Base-by-base conservation (phyloP, 2,888 invertebrate species). In the Cerceris rybyensis region DNA sequence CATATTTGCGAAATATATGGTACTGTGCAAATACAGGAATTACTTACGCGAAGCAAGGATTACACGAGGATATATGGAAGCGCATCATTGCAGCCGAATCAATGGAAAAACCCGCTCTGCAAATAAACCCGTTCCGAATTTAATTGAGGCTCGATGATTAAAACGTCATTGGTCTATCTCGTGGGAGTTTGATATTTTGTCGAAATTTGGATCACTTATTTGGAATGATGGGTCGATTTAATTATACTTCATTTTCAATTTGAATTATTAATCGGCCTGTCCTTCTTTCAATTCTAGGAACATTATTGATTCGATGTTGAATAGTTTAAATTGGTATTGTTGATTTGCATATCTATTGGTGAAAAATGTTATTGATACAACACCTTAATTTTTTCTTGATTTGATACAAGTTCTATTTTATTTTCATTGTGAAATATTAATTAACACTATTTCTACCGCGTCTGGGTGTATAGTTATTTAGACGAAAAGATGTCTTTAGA, bases 1-100 rank as follows among this genome's bases (percentile, higher is more conserved):
- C 61, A 61, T 61, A 61, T 61, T 61, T 46, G 14, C 49, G 17
- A 8, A 9, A 11, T 6, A 46, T 28, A 13, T 49, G 61, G 28
- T 46, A 61, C 13, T 52, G 52, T 17, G 61, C 61, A 42, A 16
- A 42, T 14, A 13, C 59, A 41, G 42, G 16, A 59, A 59, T 14
- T 41, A 59, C 13, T 59, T 42, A 8, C 42, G 43, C 13, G n/a
- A n/a, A 41, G 42, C n/a, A 7, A 59, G 59, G 42, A 59, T 59
- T 41, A 14, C 14, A 42, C 17, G n/a, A 41, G 41, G 42, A n/a
- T 42, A 41, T 41, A 14, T n/a, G 52, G 7, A 7, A n/a, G 7
- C 7, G 52, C 46, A 28, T 28, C 46, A 54, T 8, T 28, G 57
- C 14, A 17, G 7, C 17, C 6, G 28, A 28, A n/a, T 28, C 39